Base-by-base conservation (phyloP, 2,113 vertebrate species). In the Spilogale gracilis region DNA sequence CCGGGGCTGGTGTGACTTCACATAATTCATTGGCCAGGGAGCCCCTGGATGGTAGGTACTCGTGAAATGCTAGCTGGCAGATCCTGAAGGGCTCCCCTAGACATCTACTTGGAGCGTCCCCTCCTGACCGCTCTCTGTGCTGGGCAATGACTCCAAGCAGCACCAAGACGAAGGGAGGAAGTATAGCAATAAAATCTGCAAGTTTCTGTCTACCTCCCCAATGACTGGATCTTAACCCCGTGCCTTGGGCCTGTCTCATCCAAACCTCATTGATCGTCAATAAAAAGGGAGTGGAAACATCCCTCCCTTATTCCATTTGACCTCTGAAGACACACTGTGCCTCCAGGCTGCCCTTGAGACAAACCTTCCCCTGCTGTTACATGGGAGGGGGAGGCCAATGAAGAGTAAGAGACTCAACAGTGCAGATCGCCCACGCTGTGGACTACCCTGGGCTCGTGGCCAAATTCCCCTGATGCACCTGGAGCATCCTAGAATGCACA, bases 401-500 rank as follows among this genome's bases (percentile, higher is more conserved):
- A 32, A 38, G n/a, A 85, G 20, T 4, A 61, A 50, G 17, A n/a
- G 60, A 38, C 32, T 30, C 58, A 4, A 13, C 5, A 5, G 5
- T 3, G 52, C 8, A 13, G 23, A 14, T 23, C 45, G 4, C 45
- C 52, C 43, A 45, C 2, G 2, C 0, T 6, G 8, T 7, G 27
- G 45, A 21, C 52, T 18, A 71, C 52, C 27, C 2, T 3, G 14
- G 63, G 32, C 54, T 79, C 79, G 8, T 0, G 4, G 12, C 20
- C 27, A 78, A 10, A 86, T 38, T 76, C 79, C 65, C 90, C 45
- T n/a, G 63, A 9, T 30, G 83, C 9, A 30, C 9, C 7, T 21
- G 48, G 54, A 61, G 27, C 74, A 48, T 1, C 8, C 27, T 16
- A 38, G 84, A 0, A 54, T 0, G 12, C n/a, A 43, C 11, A 45